Percentiles rank a stretch among this genome's conserved stretches.
phyloP scores from a whole-genome alignment of 2,113 vertebrate genomes.

The Tursiops truncatus region DNA sequence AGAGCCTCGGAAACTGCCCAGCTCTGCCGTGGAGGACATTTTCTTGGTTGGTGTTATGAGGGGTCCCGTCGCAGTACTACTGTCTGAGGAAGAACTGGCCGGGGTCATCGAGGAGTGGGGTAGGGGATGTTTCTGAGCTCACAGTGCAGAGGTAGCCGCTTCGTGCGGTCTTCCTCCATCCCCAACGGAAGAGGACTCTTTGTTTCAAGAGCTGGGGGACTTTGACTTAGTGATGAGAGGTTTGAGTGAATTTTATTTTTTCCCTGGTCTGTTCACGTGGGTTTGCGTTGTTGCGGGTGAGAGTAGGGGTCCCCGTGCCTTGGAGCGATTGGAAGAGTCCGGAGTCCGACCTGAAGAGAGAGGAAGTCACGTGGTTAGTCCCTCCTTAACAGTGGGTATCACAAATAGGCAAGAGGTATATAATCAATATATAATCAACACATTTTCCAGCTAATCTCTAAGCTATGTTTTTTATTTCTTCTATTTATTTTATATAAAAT shows the following conservation, averaged over 20 bases:
- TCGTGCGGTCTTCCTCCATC: neutral
- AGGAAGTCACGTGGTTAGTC: neutral
- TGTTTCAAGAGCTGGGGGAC: neutral
- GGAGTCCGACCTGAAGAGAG: neutral
- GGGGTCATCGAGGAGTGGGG: neutral
- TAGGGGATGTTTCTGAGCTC: neutral
- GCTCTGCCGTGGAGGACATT: neutral
- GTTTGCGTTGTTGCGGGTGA: neutral
- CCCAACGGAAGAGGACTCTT: neutral
- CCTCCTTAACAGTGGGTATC: neutral
- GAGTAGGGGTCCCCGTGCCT: neutral
- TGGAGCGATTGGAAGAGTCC: neutral
- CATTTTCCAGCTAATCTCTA: neutral
- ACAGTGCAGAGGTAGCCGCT: neutral
- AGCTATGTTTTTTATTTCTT: neutral
- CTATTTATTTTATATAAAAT: neutral
- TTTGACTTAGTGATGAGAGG: neutral
- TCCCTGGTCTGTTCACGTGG: neutral
- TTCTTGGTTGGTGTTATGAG: neutral
- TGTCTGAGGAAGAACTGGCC: neutral
- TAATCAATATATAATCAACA: neutral
- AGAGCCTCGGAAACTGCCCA: neutral
- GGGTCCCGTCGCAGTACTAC: neutral
- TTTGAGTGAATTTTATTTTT: neutral
- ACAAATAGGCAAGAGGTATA: neutral